Evolutionary conservation across 1,140 invertebrate species (phyloP).

Genomic region (Drosophila novamexicana): DNA sequence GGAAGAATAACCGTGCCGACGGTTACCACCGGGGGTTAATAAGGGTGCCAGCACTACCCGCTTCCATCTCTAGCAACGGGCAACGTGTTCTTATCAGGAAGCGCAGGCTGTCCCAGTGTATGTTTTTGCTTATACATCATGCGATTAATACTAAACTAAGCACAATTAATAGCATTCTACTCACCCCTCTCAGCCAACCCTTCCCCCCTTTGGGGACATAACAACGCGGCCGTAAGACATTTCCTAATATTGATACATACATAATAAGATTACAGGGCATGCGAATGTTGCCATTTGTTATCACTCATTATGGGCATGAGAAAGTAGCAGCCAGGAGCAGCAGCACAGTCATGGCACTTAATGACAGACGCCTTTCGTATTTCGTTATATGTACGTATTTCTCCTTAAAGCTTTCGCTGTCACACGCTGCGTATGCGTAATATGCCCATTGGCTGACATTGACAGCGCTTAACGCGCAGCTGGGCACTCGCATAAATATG

Average conservation of each 20-base stretch:
- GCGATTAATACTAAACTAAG: conserved; percentile 76
- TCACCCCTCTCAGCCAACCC: neutral
- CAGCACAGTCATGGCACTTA: conserved; percentile 32
- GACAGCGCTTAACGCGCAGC: conserved; percentile 25
- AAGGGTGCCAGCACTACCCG: no score
- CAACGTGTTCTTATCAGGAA: conserved; percentile 41
- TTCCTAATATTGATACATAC: conserved; percentile 60
- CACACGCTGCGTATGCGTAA: conserved; percentile 49
- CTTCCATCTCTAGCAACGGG: neutral
- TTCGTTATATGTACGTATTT: conserved; percentile 9
- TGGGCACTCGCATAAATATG: conserved; percentile 16
- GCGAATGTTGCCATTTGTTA: conserved; percentile 66
- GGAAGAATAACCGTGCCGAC: no score
- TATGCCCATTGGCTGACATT: conserved; percentile 28
- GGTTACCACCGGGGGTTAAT: no score
- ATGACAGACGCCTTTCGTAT: conserved; percentile 39
- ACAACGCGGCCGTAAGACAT: conserved; percentile 59
- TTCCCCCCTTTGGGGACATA: conserved; percentile 25
- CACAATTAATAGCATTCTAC: conserved; percentile 71
- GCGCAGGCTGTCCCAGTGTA: conserved; percentile 7
- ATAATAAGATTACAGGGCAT: conserved; percentile 77
- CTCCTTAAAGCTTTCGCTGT: conserved; percentile 35
- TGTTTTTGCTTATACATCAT: conserved; percentile 55
- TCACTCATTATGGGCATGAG: conserved; percentile 60
- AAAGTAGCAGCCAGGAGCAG: conserved; percentile 25